These are phyloP conservation scores for Cephus pulcher DNA, from an alignment of 2,888 invertebrate genomes.

Conservation along the genomic window DNA sequence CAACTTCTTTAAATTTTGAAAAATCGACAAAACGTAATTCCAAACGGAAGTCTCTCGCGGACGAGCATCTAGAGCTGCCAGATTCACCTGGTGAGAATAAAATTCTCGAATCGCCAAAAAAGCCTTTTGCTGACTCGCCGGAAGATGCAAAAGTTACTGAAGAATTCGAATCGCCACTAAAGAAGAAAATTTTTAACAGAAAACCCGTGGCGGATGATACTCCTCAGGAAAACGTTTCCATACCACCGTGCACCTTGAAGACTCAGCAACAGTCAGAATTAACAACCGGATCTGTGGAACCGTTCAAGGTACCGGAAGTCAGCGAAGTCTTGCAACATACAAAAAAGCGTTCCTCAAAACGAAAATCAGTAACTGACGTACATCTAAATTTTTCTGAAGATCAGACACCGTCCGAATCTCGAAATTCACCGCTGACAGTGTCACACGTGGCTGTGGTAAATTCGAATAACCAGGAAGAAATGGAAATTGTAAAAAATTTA, in stretches of 20 bases:
- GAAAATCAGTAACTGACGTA: conserved; percentile 35
- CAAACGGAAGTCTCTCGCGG: conserved; percentile 37
- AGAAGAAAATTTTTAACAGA: conserved; percentile 8
- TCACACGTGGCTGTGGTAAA: background rate
- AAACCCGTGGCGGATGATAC: background rate
- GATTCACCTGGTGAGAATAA: conserved; percentile 8
- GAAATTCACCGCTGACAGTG: background rate
- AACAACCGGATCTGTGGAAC: conserved; percentile 25
- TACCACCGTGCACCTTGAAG: background rate
- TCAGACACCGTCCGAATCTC: background rate
- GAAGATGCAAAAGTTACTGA: conserved; percentile 1
- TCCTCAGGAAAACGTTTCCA: background rate
- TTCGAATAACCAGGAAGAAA: background rate
- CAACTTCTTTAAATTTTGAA: background rate
- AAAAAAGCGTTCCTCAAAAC: conserved; percentile 41
- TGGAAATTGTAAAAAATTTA: background rate
- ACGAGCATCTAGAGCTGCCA: conserved; percentile 31
- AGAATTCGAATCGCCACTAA: background rate
- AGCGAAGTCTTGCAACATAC: conserved; percentile 36
- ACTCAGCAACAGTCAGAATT: background rate
- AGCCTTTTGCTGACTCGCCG: background rate
- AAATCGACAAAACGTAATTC: conserved; percentile 25
- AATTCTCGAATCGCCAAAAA: background rate
- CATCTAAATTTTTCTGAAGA: conserved; percentile 21
- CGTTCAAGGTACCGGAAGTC: conserved; percentile 49